Percentiles rank a stretch among this genome's conserved stretches.
These are phyloP conservation scores for Coleophora flavipennella DNA, from an alignment of 2,888 invertebrate species.

Conservation along the genomic window DNA sequence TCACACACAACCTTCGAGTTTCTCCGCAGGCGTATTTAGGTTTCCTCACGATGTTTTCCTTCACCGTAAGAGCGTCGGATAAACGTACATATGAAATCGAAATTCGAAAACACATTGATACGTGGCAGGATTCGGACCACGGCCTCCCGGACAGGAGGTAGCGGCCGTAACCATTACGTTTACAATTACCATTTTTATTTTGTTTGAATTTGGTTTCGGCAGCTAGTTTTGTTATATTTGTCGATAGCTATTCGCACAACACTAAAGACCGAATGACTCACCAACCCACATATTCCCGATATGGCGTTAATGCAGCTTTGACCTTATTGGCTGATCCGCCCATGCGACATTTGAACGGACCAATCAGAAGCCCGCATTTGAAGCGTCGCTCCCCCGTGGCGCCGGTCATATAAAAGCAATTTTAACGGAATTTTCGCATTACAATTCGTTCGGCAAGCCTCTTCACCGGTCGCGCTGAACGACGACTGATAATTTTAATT, in stretches of 20 bases:
- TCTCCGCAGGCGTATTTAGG: too few relatives aligned
- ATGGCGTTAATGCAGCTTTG: conserved; percentile 60
- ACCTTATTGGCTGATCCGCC: conserved; percentile 59
- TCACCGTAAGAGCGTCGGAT: too few relatives aligned
- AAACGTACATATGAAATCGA: too few relatives aligned
- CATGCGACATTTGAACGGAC: conserved; percentile 52
- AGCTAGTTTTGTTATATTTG: too few relatives aligned
- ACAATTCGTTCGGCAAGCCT: conserved; percentile 79
- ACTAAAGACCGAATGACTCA: conserved; percentile 27
- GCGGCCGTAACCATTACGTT: too few relatives aligned
- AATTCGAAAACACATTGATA: too few relatives aligned
- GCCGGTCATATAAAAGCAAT: conserved; percentile 70
- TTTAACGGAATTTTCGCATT: conserved; percentile 51
- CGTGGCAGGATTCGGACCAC: too few relatives aligned
- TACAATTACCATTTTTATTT: too few relatives aligned
- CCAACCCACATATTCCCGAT: conserved; percentile 65
- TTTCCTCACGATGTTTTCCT: too few relatives aligned
- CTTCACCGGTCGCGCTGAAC: conserved; percentile 78
- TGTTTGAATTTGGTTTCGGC: too few relatives aligned
- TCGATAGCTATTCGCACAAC: conserved; percentile 9
- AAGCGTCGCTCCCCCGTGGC: conserved; percentile 68
- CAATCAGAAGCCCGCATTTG: conserved; percentile 53
- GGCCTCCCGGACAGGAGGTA: too few relatives aligned
- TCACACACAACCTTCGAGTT: too few relatives aligned
- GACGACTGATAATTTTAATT: conserved; percentile 59